Percentiles rank a stretch among this genome's conserved stretches.
Evolutionary conservation across 1,140 invertebrate genomes (phyloP).

Genomic region (Heliconius eleuchia): DNA sequence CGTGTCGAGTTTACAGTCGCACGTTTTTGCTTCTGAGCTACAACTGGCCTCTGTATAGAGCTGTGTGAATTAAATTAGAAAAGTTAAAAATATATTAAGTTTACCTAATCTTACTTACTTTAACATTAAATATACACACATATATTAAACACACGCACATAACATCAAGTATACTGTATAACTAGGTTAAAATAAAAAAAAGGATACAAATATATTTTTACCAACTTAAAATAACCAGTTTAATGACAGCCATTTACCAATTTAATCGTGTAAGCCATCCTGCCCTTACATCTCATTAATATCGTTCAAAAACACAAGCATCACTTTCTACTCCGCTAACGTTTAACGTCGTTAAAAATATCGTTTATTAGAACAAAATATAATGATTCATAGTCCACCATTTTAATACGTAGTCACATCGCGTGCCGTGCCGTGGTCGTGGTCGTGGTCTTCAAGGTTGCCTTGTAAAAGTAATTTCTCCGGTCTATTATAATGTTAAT

Average conservation of each 20-base stretch:
- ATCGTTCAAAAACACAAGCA: not conserved
- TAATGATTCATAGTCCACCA: not conserved
- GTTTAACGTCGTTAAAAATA: not conserved
- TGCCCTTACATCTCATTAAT: not conserved
- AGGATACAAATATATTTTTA: too few relatives aligned
- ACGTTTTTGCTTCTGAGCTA: too few relatives aligned
- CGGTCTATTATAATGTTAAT: conserved; percentile 20
- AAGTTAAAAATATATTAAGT: too few relatives aligned
- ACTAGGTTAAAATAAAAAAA: too few relatives aligned
- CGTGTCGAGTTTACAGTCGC: too few relatives aligned
- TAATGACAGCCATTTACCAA: not conserved
- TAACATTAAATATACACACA: too few relatives aligned
- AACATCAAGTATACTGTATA: too few relatives aligned
- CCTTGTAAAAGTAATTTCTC: not conserved
- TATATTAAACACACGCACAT: too few relatives aligned
- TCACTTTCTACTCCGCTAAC: not conserved
- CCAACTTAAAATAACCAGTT: too few relatives aligned
- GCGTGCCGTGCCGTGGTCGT: conserved; percentile 9
- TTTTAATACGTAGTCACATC: conserved; percentile 13
- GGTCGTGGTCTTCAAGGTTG: not conserved
- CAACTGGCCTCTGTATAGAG: too few relatives aligned
- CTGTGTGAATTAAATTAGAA: too few relatives aligned
- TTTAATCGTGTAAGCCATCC: not conserved
- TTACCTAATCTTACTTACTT: too few relatives aligned
- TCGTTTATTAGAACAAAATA: not conserved